A percentile compares a stretch with the other conserved stretches of the same genome.
These are phyloP conservation scores for Chanos chanos DNA, from an alignment of 2,797 vertebrate species.

Conservation along the genomic window DNA sequence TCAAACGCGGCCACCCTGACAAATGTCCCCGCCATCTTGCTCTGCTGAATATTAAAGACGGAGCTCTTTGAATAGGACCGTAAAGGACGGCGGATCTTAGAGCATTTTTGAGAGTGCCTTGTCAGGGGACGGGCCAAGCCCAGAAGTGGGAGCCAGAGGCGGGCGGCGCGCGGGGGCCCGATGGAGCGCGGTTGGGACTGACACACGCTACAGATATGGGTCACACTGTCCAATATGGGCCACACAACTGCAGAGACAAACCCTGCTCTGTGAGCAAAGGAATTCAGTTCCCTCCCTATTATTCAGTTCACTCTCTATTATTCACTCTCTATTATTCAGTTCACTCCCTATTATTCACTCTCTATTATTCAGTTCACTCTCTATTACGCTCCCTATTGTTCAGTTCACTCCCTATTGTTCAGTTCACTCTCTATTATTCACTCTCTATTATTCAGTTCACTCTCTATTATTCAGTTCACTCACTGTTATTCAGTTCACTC, in stretches of 20 bases:
- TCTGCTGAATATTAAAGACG: slow-evolving; percentile 78
- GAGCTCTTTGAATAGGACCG: slow-evolving; percentile 78
- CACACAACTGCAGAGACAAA: slow-evolving; percentile 20
- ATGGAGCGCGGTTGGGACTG: slow-evolving; percentile 41
- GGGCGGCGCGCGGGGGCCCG: slow-evolving; percentile 41
- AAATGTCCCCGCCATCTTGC: slow-evolving; percentile 75
- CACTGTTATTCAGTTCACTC: too few relatives aligned
- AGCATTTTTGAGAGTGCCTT: slow-evolving; percentile 61
- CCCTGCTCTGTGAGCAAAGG: slow-evolving; percentile 21
- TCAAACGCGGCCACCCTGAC: slow-evolving; percentile 54
- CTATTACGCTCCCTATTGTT: too few relatives aligned
- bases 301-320: too few relatives aligned
- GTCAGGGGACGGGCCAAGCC: slow-evolving; percentile 63
- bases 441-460: too few relatives aligned
- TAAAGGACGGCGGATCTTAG: slow-evolving; percentile 79
- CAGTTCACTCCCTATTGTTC: too few relatives aligned
- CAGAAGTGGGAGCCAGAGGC: slow-evolving; percentile 72
- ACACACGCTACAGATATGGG: slow-evolving; percentile 62
- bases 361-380: too few relatives aligned
- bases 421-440: too few relatives aligned
- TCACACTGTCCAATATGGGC: slow-evolving; percentile 52
- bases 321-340: too few relatives aligned
- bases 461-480: too few relatives aligned
- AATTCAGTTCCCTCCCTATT: slow-evolving; percentile 7
- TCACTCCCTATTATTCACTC: too few relatives aligned